phyloP scores from a whole-genome alignment of 2,113 vertebrate species.

The Patagioenas fasciata region DNA sequence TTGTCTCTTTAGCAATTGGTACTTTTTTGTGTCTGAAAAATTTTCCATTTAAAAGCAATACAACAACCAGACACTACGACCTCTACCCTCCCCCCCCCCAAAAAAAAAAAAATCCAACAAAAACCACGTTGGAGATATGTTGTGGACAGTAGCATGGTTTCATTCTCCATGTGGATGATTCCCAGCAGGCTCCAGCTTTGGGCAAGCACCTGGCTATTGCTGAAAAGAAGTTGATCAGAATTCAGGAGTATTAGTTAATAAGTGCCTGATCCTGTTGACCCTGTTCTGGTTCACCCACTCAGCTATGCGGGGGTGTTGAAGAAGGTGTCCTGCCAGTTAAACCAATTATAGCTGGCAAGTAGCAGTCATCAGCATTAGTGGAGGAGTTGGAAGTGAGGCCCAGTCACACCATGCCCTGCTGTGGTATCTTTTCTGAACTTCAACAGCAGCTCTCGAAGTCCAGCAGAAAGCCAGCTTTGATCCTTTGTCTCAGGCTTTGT shows the following conservation, averaged over 20 bases:
- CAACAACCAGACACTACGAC: rapidly evolving
- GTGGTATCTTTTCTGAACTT: background rate
- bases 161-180: background rate
- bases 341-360: slow-evolving; percentile 56
- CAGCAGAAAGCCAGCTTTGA: background rate
- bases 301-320: slow-evolving; percentile 60
- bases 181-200: background rate
- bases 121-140: rapidly evolving
- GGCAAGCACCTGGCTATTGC: background rate
- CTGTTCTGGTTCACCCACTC: slow-evolving; percentile 63
- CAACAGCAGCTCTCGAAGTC: background rate
- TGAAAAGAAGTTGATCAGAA: slow-evolving; percentile 43
- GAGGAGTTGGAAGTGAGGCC: slow-evolving; percentile 31
- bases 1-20: rapidly evolving
- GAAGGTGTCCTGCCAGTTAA: slow-evolving; percentile 61
- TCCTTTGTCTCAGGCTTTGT: background rate
- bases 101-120: background rate
- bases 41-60: rapidly evolving
- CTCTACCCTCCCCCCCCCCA: rapidly evolving
- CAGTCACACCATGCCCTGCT: background rate
- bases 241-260: slow-evolving; percentile 57
- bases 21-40: background rate
- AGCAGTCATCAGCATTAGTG: slow-evolving; percentile 35
- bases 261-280: slow-evolving; percentile 66
- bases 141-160: background rate